Conservation (phyloP, 2,888 invertebrate genomes). For the Pantelozetes paolii region DNA sequence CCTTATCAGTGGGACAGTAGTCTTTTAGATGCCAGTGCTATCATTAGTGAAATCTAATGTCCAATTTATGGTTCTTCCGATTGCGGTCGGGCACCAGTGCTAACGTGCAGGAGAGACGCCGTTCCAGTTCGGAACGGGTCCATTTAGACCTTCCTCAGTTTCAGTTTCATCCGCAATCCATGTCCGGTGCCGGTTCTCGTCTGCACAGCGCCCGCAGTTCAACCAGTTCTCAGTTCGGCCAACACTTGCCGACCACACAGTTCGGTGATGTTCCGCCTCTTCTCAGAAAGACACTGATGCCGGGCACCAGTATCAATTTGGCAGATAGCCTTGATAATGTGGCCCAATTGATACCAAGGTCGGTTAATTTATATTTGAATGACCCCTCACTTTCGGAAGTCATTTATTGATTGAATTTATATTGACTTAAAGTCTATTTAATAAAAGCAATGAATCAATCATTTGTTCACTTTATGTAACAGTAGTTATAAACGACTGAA, state of each 20-base stretch:
- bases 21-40: background rate
- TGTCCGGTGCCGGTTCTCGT: slow-evolving; percentile 28
- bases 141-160: background rate
- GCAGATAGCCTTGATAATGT: slow-evolving; percentile 86
- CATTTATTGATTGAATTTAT: no score
- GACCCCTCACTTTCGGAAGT: background rate
- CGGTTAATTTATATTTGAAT: no score
- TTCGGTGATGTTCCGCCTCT: slow-evolving; percentile 47
- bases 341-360: slow-evolving; percentile 89
- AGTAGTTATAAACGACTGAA: no score
- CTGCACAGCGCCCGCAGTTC: slow-evolving; percentile 25
- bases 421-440: no score
- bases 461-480: no score
- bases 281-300: slow-evolving; percentile 58
- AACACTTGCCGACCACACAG: slow-evolving; percentile 50
- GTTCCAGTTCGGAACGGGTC: slow-evolving; percentile 39
- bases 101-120: slow-evolving; percentile 27
- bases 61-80: slow-evolving; percentile 85
- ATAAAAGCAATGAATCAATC: no score
- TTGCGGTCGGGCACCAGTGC: slow-evolving; percentile 67
- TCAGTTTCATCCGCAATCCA: slow-evolving; percentile 3
- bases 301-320: slow-evolving; percentile 75
- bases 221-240: slow-evolving; percentile 33
- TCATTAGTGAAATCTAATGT: slow-evolving; percentile 59
- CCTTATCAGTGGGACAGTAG: background rate